A percentile compares a stretch with the other conserved stretches of the same genome.
These are phyloP conservation scores for Euglossa dilemma DNA, from an alignment of 1,140 invertebrate genomes.

Conservation along the genomic window DNA sequence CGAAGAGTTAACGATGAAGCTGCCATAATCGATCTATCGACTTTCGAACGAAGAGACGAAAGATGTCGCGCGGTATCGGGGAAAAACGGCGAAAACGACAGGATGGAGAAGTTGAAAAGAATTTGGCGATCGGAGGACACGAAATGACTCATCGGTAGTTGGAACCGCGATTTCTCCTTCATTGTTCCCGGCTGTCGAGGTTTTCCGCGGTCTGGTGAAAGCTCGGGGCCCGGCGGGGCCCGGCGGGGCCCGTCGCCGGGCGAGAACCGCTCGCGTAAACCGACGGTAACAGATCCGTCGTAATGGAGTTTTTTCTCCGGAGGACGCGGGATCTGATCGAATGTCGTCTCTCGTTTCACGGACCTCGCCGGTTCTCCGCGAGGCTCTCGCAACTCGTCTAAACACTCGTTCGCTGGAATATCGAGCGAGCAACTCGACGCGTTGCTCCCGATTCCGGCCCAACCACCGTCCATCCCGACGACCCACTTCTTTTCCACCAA, in stretches of 20 bases:
- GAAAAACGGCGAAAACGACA: no score
- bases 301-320: conserved; percentile 17
- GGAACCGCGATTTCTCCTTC: neutral
- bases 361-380: neutral
- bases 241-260: no score
- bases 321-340: conserved; percentile 11
- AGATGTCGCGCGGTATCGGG: no score
- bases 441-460: conserved; percentile 9
- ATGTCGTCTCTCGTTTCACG: conserved; percentile 27
- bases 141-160: neutral
- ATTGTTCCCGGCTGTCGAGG: neutral
- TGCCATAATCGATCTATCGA: no score
- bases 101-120: no score
- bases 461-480: neutral
- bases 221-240: no score
- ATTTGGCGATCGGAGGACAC: neutral
- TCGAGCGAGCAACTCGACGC: conserved; percentile 9
- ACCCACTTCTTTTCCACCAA: conserved; percentile 10
- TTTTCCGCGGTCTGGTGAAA: conserved; percentile 14
- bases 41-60: no score
- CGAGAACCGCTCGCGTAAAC: conserved; percentile 1
- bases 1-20: no score
- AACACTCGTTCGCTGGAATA: conserved; percentile 9
- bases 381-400: neutral
- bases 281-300: conserved; percentile 12